Evolutionary conservation across 1,140 invertebrate species (phyloP), one percentile per base, ranked within the genome.

Genomic region (Eupristina koningsbergeri): DNA sequence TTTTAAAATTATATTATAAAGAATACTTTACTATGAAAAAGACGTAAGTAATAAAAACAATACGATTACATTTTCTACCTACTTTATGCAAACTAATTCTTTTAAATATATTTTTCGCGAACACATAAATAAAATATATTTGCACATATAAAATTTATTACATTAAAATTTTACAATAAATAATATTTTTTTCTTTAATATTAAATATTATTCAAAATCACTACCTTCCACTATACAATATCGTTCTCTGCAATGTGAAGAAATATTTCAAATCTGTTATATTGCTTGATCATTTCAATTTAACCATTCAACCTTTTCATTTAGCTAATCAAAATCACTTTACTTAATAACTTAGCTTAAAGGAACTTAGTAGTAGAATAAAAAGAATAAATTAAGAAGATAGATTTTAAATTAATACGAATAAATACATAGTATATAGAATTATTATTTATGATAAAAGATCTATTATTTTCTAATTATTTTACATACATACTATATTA

Each of bases 321-420:
- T 80, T 53, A 84, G 78, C 83, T 50, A 84, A 84, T 84, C 83
- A 84, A 75, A 84, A 63, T 80, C 83, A 84, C 61, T 84, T 84
- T 75, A 58, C 83, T 58, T 61, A 80, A 84, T 84, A 71, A 80
- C 19, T 79, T 15, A 15, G n/a, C 74, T 67, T 50, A 47, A 9
- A 29, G 50, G 41, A 73, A 73, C 11, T 61, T 58, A 0, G 41
- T 22, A 67, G 36, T 78, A 26, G 11, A 31, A 34, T 47, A 73
- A 73, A 74, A 19, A 31, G 50, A 74, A 26, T 39, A 39, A 83
- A n/a, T 41, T 8, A 64, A 53, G 31, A 47, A 76, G 7, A 69
- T 36, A 73, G 26, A 41, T 58, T 5, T n/a, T 73, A 39, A 58
- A 73, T 73, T 50, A 9, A 61, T 3, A 13, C n/a, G 1, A 15